Base-by-base conservation (phyloP, 2,888 invertebrate species). In the Hoplodrina blanda region DNA sequence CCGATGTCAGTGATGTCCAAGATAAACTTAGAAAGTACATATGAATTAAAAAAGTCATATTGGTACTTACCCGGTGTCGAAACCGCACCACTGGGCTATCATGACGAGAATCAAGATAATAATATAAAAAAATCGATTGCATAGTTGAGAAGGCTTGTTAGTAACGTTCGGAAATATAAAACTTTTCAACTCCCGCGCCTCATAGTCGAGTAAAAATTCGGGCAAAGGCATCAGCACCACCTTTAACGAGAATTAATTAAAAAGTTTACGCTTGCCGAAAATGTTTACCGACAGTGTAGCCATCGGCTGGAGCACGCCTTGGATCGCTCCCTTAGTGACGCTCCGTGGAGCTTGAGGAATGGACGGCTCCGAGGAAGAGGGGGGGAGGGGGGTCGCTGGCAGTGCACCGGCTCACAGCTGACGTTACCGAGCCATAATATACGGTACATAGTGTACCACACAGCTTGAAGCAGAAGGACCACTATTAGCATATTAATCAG, bases 331-430 rank as follows among this genome's bases (percentile, higher is more conserved):
- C 86, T 88, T 87, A 88, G 89, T 88, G 85, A 84, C 87, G 89
- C 87, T 89, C 86, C 78, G 82, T 72, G 83, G 83, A 86, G 90
- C 89, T 87, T 86, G 87, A 91, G 91, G 87, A 89, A 89, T 88
- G 87, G 86, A 78, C 75, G 83, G 80, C 73, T 74, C 52, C 56
- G 65, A 56, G 64, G 63, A 67, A 73, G 76, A 7, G 62, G 25
- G 44, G 44, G 69, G 44, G 80, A 78, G 62, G 69, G 73, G 71
- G 49, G 68, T 73, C 64, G 84, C 80, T 83, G 80, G 78, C 82
- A 80, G 78, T 86, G 86, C 90, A 91, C 85, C 74, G 83, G 69
- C 76, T 83, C 87, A 87, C 87, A 91, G 88, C 90, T 91, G 87
- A 85, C 87, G 85, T 84, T 76, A 84, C 80, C 71, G 75, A 80